Evolutionary conservation across 2,113 vertebrate genomes (phyloP).

Genomic region (Entelurus aequoreus): DNA sequence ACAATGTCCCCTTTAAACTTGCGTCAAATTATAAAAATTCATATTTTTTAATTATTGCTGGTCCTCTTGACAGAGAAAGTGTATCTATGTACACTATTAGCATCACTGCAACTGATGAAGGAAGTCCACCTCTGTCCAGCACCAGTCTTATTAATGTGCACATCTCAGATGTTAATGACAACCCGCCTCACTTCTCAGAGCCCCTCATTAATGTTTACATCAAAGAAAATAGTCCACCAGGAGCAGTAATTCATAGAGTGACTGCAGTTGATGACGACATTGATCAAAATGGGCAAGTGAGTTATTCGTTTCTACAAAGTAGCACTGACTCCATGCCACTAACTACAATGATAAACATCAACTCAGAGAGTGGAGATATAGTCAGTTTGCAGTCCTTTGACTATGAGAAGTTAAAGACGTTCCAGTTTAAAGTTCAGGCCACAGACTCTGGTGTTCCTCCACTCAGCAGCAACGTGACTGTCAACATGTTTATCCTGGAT

Average conservation of each 20-base stretch:
- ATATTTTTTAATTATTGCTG: conserved; percentile 75
- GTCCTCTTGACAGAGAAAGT: conserved; percentile 75
- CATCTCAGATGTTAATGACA: conserved; percentile 83
- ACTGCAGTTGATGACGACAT: too few relatives aligned
- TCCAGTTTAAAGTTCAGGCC: conserved; percentile 49
- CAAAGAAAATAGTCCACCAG: conserved; percentile 42
- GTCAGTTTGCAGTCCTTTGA: conserved; percentile 48
- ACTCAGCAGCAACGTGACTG: conserved; percentile 41
- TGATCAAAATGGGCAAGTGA: too few relatives aligned
- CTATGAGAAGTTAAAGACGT: conserved; percentile 35
- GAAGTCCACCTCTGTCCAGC: conserved; percentile 71
- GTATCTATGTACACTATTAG: conserved; percentile 73
- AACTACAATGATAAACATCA: conserved; percentile 63
- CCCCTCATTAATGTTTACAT: conserved; percentile 44
- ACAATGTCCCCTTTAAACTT: conserved; percentile 66
- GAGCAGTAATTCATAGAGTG: conserved; percentile 12
- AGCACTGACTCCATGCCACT: too few relatives aligned
- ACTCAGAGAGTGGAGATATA: conserved; percentile 27
- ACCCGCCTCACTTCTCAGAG: conserved; percentile 70
- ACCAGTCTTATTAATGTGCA: conserved; percentile 61
- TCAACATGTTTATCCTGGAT: conserved; percentile 25
- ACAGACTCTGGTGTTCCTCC: conserved; percentile 49
- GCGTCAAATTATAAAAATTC: conserved; percentile 69
- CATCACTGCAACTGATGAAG: conserved; percentile 76
- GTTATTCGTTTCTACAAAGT: too few relatives aligned